Base-by-base conservation (phyloP, 2,113 vertebrate species). In the Cyprinodon variegatus region DNA sequence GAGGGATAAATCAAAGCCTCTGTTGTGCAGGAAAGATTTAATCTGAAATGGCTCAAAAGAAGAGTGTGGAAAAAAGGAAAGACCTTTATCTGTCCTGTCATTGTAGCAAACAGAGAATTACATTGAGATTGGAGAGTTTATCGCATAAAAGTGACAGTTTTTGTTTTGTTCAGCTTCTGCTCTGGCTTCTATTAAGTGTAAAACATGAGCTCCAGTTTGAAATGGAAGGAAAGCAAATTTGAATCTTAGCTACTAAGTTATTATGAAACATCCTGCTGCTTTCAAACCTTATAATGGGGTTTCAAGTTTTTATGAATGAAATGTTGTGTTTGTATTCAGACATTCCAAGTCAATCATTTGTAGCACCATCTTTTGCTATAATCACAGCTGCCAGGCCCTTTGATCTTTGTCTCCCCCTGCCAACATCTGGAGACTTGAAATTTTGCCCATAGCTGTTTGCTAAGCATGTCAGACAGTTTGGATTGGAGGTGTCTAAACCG, bases 11-110 rank as follows among this genome's bases (percentile, higher is more conserved):
- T 61, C 45, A 61, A 70, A 71, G 67, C 64, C 68, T 46, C 17
- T 76, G 45, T 17, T 7, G 13, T 17, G 40, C 37, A 11, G 39
- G 68, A 60, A 12, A 36, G 74, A 81, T 86, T 72, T 78, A 70
- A 75, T 82, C 66, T 43, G 14, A 68, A 37, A 8, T 53, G 62
- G 65, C 22, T 68, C 29, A 61, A 20, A 36, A 39, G 8, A 61
- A 36, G 22, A 75, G 66, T 63, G 37, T 46, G 43, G 43, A 45
- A 45, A 1, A 70, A 68, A 60, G 39, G 29, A 69, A 74, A 72
- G 63, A 69, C 29, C 22, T 12, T 65, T 65, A 60, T 65, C 38
- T 45, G 65, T 48, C 15, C 46, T 29, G 8, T 37, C 61, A 41
- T 29, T 29, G 50, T 57, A n/a, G 50, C 45, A 43, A 6, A 68